Percentiles rank a stretch among this genome's conserved stretches.
Evolutionary conservation across 1,140 invertebrate genomes (phyloP).

Genomic region (Scaptomyza pallida): DNA sequence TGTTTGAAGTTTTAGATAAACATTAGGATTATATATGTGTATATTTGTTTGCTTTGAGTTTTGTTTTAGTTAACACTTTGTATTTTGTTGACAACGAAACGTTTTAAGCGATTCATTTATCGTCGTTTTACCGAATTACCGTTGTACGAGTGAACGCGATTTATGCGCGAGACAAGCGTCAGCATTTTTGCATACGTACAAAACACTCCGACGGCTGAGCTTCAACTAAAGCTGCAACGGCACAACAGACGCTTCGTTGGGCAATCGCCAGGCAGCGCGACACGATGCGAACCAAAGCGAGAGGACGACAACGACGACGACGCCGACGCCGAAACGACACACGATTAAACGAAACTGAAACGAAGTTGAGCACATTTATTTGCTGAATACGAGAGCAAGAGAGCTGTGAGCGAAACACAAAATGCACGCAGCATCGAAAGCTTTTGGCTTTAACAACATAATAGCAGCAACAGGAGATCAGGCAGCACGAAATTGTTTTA

Average conservation of each 20-base stretch:
- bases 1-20: background rate
- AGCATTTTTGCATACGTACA: slow-evolving; percentile 68
- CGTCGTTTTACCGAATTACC: slow-evolving; percentile 20
- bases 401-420: background rate
- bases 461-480: slow-evolving; percentile 15
- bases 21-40: background rate
- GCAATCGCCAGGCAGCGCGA: slow-evolving; percentile 15
- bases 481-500: background rate
- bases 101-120: slow-evolving; percentile 1
- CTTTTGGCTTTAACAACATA: background rate
- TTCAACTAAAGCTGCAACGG: slow-evolving; percentile 55
- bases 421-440: background rate
- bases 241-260: slow-evolving; percentile 30
- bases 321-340: too few relatives aligned
- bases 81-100: background rate
- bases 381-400: slow-evolving; percentile 32
- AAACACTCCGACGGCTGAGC: slow-evolving; percentile 74
- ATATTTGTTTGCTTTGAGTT: slow-evolving; percentile 21
- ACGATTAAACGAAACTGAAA: slow-evolving; percentile 5
- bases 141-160: slow-evolving; percentile 34
- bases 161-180: slow-evolving; percentile 52
- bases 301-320: slow-evolving; percentile 21
- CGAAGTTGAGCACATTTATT: background rate
- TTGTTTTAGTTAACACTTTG: slow-evolving; percentile 21
- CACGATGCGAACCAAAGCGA: slow-evolving; percentile 1